Evolutionary conservation across 2,888 invertebrate genomes (phyloP), one percentile per base, ranked within the genome.

Genomic region (Apamea sordens): DNA sequence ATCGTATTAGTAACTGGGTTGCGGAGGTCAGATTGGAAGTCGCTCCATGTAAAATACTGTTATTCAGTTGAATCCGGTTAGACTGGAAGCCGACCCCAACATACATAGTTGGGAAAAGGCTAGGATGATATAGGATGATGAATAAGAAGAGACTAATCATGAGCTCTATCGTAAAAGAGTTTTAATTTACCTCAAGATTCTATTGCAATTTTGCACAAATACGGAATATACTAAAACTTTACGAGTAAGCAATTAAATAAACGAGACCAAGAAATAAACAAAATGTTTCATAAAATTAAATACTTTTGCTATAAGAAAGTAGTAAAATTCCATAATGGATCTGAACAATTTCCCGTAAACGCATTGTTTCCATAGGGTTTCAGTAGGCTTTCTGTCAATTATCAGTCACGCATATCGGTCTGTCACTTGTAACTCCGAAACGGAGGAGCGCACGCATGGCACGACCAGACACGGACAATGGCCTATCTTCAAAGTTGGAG

Each of bases 381-480:
- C 89, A 77, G 82, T 68, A 86, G 87, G 86, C 84, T 89, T 82
- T 80, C 74, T 68, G 91, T 93, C 91, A 91, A 89, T 89, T 89
- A 85, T 61, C 50, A 85, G 90, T 90, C 91, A 92, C 92, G 93
- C 92, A 92, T 79, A 86, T 82, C 86, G 81, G 87, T 76, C 89
- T 89, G 88, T 88, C 85, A 82, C 79, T 79, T 71, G 73, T 69
- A 79, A 73, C 85, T 76, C 79, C 64, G 73, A 73, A 76, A 82
- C 80, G 69, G 81, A 76, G 67, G 72, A 86, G 32, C 28, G 89
- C 93, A 93, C 93, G 92, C 88, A 86, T 89, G 93, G 93, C 76
- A 93, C 92, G 15, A 81, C 87, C 90, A 85, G 93, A 83, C 85
- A 92, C 93, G 85, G 86, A 73, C 74, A 77, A 69, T 75, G 84